phyloP scores from a whole-genome alignment of 2,797 vertebrate species.

The Crenichthys baileyi region DNA sequence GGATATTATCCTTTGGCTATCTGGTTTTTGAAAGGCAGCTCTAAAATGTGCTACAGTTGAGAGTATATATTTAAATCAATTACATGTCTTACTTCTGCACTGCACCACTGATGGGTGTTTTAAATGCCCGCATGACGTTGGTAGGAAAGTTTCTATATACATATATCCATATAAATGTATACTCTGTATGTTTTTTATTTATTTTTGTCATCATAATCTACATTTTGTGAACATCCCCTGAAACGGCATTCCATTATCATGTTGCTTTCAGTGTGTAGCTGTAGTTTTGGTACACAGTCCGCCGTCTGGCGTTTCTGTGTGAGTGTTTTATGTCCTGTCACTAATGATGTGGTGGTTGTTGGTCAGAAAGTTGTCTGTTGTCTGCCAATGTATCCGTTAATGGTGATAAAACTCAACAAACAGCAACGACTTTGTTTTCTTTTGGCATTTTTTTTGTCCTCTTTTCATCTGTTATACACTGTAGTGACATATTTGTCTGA shows the following conservation, averaged over 20 bases:
- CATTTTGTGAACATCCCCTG: constrained; percentile 37
- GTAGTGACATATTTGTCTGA: constrained; percentile 29
- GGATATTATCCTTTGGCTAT: constrained; percentile 13
- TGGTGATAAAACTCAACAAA: constrained; percentile 23
- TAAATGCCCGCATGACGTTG: constrained; percentile 79
- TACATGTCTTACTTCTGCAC: constrained; percentile 56
- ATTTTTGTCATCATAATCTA: constrained; percentile 13
- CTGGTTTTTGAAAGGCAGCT: constrained; percentile 65
- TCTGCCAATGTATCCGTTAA: constrained; percentile 39
- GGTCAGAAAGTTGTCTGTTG: constrained; percentile 18
- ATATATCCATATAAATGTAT: neutral
- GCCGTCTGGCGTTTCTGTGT: constrained; percentile 15
- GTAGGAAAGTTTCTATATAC: constrained; percentile 32
- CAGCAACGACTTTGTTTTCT: constrained; percentile 8
- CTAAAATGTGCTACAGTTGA: constrained; percentile 39
- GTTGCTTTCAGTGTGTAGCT: constrained; percentile 38
- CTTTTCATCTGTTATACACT: constrained; percentile 22
- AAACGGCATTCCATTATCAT: constrained; percentile 65
- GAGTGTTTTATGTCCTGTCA: neutral
- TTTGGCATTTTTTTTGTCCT: constrained; percentile 25
- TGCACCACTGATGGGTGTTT: constrained; percentile 76
- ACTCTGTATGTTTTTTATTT: neutral
- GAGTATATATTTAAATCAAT: constrained; percentile 39
- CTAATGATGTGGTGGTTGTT: constrained; percentile 13
- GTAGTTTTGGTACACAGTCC: constrained; percentile 22